Evolutionary conservation across 2,888 invertebrate genomes (phyloP), one percentile per base, ranked within the genome.

Genomic region (Syrphus vitripennis): DNA sequence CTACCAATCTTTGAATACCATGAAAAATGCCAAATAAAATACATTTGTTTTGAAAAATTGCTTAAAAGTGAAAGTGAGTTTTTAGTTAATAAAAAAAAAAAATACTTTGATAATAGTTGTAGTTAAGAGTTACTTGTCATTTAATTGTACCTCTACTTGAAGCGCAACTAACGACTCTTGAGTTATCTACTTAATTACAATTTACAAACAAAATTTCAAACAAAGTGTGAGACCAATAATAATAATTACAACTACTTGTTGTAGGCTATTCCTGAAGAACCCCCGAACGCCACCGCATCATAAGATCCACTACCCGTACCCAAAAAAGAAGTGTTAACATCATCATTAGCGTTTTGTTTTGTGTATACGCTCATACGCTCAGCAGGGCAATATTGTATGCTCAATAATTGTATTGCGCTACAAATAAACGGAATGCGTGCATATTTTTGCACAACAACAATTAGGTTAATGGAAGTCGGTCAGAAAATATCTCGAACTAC

Each of bases 401-500:
- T 57, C 70, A 57, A n/a, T n/a, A n/a, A 82, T 57, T 45, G 53
- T 70, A 57, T 37, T 61, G 70, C 77, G 45, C 12, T 34, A 19
- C 10, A 31, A 29, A 24, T 34, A 14, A 57, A 65, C 67, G 82
- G 82, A 72, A 72, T 57, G 67, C 40, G 67, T 65, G 37, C 78
- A 21, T 59, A 72, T 67, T 82, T 72, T 82, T 82, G 48, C 82
- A 67, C 82, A 82, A 82, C 55, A 67, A 65, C 53, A 84, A 80
- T 67, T 84, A 63, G 84, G 84, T 84, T 84, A 84, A 80, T 84
- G 76, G 84, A 80, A 84, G 76, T 84, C 84, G 84, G 84, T 80
- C 84, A 80, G 67, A 80, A 80, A 76, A 34, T 80, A 84, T 80
- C 83, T 75, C 83, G 65, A 79, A 34, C 57, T 55, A 67, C 72